Evolutionary conservation across 1,140 invertebrate genomes (phyloP), one percentile per base, ranked within the genome.

Genomic region (Panagrolaimus sp.): DNA sequence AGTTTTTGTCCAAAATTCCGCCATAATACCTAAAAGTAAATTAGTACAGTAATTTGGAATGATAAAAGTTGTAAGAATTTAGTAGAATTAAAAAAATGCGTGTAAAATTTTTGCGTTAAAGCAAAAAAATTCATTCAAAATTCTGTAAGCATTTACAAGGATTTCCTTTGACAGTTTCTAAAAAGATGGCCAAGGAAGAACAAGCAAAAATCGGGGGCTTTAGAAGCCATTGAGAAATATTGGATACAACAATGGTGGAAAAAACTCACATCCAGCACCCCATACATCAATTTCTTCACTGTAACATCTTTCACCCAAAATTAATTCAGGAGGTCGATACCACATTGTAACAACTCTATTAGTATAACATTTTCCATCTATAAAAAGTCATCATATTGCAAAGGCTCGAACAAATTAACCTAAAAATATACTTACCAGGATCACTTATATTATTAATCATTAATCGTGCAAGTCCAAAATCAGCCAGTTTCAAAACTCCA

Each of bases 311-410:
- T 96, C 93, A 43, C 96, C 96, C 0, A 95, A 85, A 4, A 93
- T 80, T 12, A 93, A 83, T 82, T 92, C 91, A 0, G 94, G 94
- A 26, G 94, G 93, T 64, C 94, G 87, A 83, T 99, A 98, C 95
- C 95, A 98, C 8, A 98, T 84, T 0, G 95, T 99, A 0, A 99
- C 96, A 0, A 98, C 96, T 75, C 94, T 87, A 83, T 98, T 98
- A 32, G 96, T 98, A 79, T 96, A 98, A 75, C 90, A 87, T 68
- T 62, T 77, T 66, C 21, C 96, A 86, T 8, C 97, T 90, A 10
- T 95, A 95, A 55, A 87, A 82, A 15, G 69, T 46, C 14, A 76
- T 65, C 6, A 70, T 55, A 8, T 76, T n/a, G 32, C 7, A 38
- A 38, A 38, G 2, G 32, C 32, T 4, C 32, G 7, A 38, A 38